Evolutionary conservation across 2,113 vertebrate species (phyloP), one percentile per base, ranked within the genome.

Genomic region (Bambusicola thoracicus): DNA sequence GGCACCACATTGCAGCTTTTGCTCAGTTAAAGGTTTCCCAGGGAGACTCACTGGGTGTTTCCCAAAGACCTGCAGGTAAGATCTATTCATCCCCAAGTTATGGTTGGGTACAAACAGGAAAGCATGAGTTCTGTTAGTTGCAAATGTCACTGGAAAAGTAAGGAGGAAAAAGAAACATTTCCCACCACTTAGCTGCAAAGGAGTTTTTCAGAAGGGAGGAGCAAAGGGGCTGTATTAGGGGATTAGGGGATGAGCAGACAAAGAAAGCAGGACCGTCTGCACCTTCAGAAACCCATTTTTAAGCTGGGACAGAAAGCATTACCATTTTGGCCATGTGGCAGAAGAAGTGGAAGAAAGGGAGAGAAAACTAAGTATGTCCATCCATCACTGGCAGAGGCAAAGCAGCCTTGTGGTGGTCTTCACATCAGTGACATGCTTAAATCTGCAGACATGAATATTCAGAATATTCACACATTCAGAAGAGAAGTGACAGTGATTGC

Each of bases 131-230:
- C 48, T 87, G 34, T 67, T 89, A 38, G 61, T 76, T 62, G 46
- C 29, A 41, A 0, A 1, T 62, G 51, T 56, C 24, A 59, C 22
- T 65, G 43, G 61, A 87, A 90, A 72, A 5, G 17, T 10, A 36
- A 24, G 4, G 11, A 1, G 10, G 1, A 1, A 1, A 11, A 34
- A 66, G 30, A 4, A 70, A 9, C 11, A 65, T 34, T 74, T 88
- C 29, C 27, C 29, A 20, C 12, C 48, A 25, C 43, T 61, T 27
- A 17, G 27, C 43, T 48, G 19, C 13, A 77, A 62, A 73, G 46
- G 34, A n/a, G 41, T 30, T 44, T 32, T 15, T 4, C 27, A 34
- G 44, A 61, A 20, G 20, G 22, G 14, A 34, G 29, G 43, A 32
- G n/a, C 43, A 49, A 36, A 61, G 56, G 21, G 27, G 27, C 46